Base-by-base conservation (phyloP, 2,797 vertebrate species). In the Chrysocyon brachyurus region DNA sequence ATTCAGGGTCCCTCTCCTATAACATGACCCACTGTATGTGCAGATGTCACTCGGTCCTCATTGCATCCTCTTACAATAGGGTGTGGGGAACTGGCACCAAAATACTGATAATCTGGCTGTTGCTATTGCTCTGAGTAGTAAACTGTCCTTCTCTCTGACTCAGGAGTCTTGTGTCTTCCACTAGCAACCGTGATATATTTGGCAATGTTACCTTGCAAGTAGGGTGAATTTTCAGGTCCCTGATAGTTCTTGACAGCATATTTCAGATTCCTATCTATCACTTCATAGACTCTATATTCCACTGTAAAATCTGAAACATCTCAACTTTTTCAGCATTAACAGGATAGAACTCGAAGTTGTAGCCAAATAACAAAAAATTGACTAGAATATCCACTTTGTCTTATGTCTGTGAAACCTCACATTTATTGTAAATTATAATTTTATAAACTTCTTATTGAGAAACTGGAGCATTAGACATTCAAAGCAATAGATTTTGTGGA, bases 401-500 rank as follows among this genome's bases (percentile, higher is more conserved):
- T 91, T 94, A 87, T 68, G 33, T 21, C 17, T 64, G 0, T 46
- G 31, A 96, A n/a, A 78, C 6, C 57, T 75, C 21, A 10, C 15
- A 73, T 89, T 91, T 78, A 72, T 70, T 81, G 52, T 22, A 59
- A 12, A 40, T 26, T 8, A 72, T 36, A 66, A 82, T 28, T 92
- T 64, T 2, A 64, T 91, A 92, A 33, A 66, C 17, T 6, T 81
- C 11, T 86, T 54, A 31, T 12, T 52, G 11, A 89, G 64, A 83
- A 86, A 56, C 12, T 73, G 19, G 31, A 61, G 17, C 82, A 4
- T 75, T 85, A 83, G 15, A 54, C 64, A 40, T 86, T 89, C 12
- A 88, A 90, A 88, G 63, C 26, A 96, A 89, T 36, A 59, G 5
- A 40, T 95, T 95, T 79, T 88, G 90, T 87, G 22, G 72, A 96